A percentile compares a stretch with the other conserved stretches of the same genome.
Evolutionary conservation across 2,888 invertebrate species (phyloP).

Genomic region (Lithophane leautieri): DNA sequence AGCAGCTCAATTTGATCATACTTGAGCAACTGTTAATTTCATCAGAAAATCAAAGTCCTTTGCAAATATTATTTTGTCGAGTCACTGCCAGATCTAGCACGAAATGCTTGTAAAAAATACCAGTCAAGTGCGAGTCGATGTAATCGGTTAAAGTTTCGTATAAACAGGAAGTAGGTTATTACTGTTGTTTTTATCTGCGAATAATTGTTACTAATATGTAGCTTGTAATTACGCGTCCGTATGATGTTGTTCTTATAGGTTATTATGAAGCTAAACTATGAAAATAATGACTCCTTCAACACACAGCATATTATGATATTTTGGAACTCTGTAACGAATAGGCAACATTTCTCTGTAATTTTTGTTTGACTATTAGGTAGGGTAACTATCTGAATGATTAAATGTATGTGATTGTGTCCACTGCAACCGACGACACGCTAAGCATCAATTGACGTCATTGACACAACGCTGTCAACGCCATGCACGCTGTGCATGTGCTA

Average conservation of each 20-base stretch:
- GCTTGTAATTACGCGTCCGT: slow-evolving; percentile 38
- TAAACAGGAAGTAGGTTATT: slow-evolving; percentile 46
- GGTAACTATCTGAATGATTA: not conserved
- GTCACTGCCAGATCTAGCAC: slow-evolving; percentile 22
- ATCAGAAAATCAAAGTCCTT: slow-evolving; percentile 20
- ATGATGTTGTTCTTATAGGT: slow-evolving; percentile 3
- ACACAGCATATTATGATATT: not conserved
- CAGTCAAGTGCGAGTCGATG: slow-evolving; percentile 34
- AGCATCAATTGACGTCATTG: no score
- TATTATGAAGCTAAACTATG: slow-evolving; percentile 13
- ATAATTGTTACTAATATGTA: slow-evolving; percentile 26
- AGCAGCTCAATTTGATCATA: not conserved
- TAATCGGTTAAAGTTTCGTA: slow-evolving; percentile 18
- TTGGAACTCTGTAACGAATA: not conserved
- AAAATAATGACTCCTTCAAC: not conserved
- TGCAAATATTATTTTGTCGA: slow-evolving; percentile 3
- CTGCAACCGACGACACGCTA: no score
- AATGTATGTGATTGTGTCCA: no score
- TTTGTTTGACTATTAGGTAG: not conserved
- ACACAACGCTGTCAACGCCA: no score
- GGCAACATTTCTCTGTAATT: not conserved
- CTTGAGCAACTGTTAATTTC: slow-evolving; percentile 28
- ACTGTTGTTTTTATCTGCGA: slow-evolving; percentile 17
- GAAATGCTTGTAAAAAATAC: slow-evolving; percentile 35
- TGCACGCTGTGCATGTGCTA: no score